Conservation (phyloP, 1,140 invertebrate species). For the Latrodectus geometricus region DNA sequence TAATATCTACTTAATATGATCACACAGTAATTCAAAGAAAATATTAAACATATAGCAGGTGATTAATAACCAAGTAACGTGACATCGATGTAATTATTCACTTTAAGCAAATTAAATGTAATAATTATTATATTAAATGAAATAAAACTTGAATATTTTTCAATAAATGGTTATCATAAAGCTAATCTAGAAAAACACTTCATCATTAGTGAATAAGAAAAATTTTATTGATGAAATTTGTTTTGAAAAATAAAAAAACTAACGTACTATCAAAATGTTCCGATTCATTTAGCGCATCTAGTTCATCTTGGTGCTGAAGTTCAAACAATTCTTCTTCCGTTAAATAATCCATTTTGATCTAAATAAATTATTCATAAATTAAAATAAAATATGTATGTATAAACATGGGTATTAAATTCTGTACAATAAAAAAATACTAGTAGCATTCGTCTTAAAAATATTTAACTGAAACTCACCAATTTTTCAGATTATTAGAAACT, state of each 20-base stretch:
- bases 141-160: not conserved
- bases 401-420: not conserved
- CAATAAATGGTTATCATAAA: not conserved
- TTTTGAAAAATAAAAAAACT: not conserved
- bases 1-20: too few relatives aligned
- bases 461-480: not conserved
- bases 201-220: not conserved
- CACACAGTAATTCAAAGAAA: too few relatives aligned
- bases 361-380: not conserved
- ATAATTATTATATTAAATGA: not conserved
- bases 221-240: not conserved
- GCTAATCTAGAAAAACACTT: not conserved
- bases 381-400: not conserved
- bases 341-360: slow-evolving; percentile 21
- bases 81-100: too few relatives aligned
- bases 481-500: not conserved
- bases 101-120: not conserved
- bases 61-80: too few relatives aligned
- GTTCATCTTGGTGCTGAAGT: slow-evolving; percentile 49
- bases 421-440: not conserved
- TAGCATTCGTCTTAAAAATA: not conserved
- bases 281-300: slow-evolving; percentile 39
- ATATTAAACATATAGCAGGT: too few relatives aligned
- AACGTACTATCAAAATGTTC: slow-evolving; percentile 5
- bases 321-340: slow-evolving; percentile 53